These are phyloP conservation scores for Microcebus jonahi DNA, from an alignment of 2,113 vertebrate species.

Conservation along the genomic window DNA sequence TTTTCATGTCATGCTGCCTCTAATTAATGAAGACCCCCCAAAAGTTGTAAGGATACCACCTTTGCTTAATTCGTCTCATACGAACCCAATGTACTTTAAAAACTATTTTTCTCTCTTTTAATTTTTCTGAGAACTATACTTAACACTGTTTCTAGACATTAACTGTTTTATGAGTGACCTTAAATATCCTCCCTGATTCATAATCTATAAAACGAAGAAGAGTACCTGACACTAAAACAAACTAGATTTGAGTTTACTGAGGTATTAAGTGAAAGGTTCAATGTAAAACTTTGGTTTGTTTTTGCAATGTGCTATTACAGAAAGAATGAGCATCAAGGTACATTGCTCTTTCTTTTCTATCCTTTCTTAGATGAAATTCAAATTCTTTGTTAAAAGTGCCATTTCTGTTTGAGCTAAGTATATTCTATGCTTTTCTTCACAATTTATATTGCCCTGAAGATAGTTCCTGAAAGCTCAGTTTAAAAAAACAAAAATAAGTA, in stretches of 20 bases:
- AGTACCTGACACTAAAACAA: background rate
- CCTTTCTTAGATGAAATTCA: conserved; percentile 34
- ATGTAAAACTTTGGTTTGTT: conserved; percentile 31
- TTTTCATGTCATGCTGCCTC: background rate
- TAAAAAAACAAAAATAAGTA: too few relatives aligned
- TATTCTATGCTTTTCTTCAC: conserved; percentile 14
- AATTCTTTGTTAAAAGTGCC: background rate
- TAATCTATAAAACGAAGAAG: background rate
- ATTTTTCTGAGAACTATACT: background rate
- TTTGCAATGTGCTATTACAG: background rate
- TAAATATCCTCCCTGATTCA: background rate
- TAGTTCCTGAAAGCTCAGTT: too few relatives aligned
- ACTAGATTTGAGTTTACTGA: background rate
- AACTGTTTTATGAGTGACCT: background rate
- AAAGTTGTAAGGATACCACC: background rate
- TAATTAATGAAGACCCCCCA: background rate
- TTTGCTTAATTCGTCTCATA: background rate
- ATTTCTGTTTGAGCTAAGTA: background rate
- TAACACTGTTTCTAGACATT: background rate
- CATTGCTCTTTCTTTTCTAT: background rate
- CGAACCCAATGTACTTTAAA: background rate
- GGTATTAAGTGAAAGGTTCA: background rate
- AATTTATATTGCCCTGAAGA: too few relatives aligned
- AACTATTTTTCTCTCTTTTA: conserved; percentile 7
- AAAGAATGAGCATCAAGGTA: background rate